Percentiles rank a stretch among this genome's conserved stretches.
These are phyloP conservation scores for Mirounga angustirostris DNA, from an alignment of 2,113 vertebrate genomes.

Conservation along the genomic window DNA sequence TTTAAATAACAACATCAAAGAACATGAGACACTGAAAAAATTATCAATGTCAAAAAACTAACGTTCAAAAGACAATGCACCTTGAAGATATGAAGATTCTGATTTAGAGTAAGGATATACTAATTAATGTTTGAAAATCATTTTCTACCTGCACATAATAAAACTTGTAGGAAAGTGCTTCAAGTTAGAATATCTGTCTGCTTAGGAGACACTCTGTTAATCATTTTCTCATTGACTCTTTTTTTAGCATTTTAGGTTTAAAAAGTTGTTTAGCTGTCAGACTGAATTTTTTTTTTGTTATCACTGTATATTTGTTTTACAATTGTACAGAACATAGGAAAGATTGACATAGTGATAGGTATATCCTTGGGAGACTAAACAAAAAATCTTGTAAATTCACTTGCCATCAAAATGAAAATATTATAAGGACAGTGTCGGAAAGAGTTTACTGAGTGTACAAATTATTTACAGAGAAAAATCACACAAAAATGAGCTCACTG, in stretches of 20 bases:
- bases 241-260: background rate
- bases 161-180: background rate
- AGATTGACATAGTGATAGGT: background rate
- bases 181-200: background rate
- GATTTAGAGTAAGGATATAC: background rate
- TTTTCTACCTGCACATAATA: background rate
- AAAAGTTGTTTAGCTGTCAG: background rate
- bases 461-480: background rate
- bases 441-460: background rate
- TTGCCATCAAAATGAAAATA: background rate
- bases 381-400: background rate
- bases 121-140: background rate
- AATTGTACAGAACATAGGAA: background rate
- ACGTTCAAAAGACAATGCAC: background rate
- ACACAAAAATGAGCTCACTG: background rate
- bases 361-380: background rate
- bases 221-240: background rate
- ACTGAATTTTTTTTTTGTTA: background rate
- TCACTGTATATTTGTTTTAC: background rate
- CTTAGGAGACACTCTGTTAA: background rate
- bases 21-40: background rate
- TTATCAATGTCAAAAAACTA: background rate
- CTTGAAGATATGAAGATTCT: background rate
- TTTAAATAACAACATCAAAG: background rate
- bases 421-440: background rate